Conservation (phyloP, 30 jellyfish, hydroid and myxozoan genomes). For the Aurelia aurita complex sp. Pacific region DNA sequence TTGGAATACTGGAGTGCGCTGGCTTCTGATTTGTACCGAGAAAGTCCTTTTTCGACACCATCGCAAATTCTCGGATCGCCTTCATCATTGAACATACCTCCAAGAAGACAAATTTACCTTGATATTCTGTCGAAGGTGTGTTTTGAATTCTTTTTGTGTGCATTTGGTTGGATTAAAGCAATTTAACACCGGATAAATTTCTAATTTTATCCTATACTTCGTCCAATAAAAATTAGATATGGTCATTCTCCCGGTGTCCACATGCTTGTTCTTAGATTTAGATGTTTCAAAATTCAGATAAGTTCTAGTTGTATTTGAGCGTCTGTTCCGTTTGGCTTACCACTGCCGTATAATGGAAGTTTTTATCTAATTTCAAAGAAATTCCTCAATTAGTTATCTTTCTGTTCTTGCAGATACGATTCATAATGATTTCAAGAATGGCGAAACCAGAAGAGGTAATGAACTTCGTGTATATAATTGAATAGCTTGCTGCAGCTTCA, state of each 20-base stretch:
- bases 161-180: too few species aligned
- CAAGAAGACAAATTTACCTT: slow-evolving; percentile 87
- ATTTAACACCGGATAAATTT: too few species aligned
- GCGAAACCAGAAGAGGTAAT: slow-evolving; percentile 99
- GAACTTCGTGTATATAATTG: not conserved
- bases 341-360: too few species aligned
- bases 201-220: too few species aligned
- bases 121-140: slow-evolving; percentile 93
- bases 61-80: slow-evolving; percentile 94
- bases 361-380: too few species aligned
- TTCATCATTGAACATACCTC: slow-evolving; percentile 76
- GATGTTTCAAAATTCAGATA: too few species aligned
- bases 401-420: slow-evolving; percentile 68
- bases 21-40: slow-evolving; percentile 93
- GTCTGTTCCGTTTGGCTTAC: too few species aligned
- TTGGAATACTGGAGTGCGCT: slow-evolving; percentile 98
- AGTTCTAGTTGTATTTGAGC: too few species aligned
- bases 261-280: too few species aligned
- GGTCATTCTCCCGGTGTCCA: too few species aligned
- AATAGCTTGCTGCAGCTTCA: not conserved
- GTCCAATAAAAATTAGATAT: too few species aligned
- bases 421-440: slow-evolving; percentile 94
- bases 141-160: too few species aligned
- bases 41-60: slow-evolving; percentile 99
- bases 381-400: not conserved